Base-by-base conservation (phyloP, 2,888 invertebrate species). In the Terebella lapidaria region DNA sequence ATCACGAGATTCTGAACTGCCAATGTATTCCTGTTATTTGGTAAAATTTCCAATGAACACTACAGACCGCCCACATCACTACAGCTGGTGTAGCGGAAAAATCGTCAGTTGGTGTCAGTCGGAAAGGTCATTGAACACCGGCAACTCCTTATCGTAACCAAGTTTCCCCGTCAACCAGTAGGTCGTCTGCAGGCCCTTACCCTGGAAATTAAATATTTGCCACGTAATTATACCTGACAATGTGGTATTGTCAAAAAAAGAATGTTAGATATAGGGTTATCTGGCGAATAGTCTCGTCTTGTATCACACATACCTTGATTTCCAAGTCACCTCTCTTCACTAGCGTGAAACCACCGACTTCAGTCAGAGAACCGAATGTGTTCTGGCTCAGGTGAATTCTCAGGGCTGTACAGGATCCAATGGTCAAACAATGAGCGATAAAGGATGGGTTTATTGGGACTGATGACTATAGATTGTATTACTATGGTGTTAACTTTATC, bases 121-220 rank as follows among this genome's bases (percentile, higher is more conserved):
- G n/a, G n/a, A n/a, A n/a, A n/a, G n/a, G n/a, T 49, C 49, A 5
- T 10, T 22, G 24, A 49, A 49, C 5, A 5, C n/a, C 22, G 49
- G 49, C 22, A 49, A 22, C 5, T 10, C 18, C 22, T 22, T 10
- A 22, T 24, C 22, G 24, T 49, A 64, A 1, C 64, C 59, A 25
- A 56, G 55, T 26, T 59, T 67, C 2, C 67, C 67, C 18, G 61
- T 45, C 28, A 76, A 59, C 76, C 76, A 76, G 61, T 74, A 76
- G 1, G 76, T 76, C 28, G 61, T 70, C 70, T 72, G 70, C 27
- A 66, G 52, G 27, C 75, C 75, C 62, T 75, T 75, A 20, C 75
- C 75, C 71, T 71, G 59, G 10, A 54, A 53, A 27, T 27, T 22
- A 53, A 15, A 53, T 49, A 49, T 10, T 15, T 35, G 42, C n/a